Conservation (phyloP, 2,888 invertebrate genomes). For the Melinaea marsaeus region DNA sequence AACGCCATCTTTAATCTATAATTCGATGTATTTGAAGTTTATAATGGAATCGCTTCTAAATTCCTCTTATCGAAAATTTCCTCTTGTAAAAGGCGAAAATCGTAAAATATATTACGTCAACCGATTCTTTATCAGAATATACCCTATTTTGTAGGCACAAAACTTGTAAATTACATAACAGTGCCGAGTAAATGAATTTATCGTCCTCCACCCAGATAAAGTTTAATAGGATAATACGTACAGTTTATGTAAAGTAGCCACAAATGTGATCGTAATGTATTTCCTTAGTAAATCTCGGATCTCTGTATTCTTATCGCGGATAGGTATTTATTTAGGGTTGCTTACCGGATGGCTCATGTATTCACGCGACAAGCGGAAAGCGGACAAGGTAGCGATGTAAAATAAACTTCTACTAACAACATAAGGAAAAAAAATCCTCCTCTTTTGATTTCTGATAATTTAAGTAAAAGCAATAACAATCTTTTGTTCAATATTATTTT, state of each 20-base stretch:
- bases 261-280: constrained; percentile 24
- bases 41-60: too few species aligned
- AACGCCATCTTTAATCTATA: too few species aligned
- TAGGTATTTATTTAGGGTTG: constrained; percentile 60
- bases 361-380: constrained; percentile 18
- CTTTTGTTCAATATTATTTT: too few species aligned
- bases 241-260: constrained; percentile 24
- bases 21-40: too few species aligned
- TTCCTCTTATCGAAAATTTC: too few species aligned
- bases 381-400: too few species aligned
- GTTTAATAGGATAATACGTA: constrained; percentile 8
- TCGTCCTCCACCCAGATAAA: constrained; percentile 5
- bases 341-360: constrained; percentile 37
- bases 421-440: too few species aligned
- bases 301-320: constrained; percentile 45
- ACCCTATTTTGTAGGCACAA: neutral
- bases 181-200: constrained; percentile 3
- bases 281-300: constrained; percentile 33
- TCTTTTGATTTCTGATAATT: too few species aligned
- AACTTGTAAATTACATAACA: neutral
- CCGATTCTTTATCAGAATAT: neutral
- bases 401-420: too few species aligned
- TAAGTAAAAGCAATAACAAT: too few species aligned
- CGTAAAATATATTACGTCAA: too few species aligned
- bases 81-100: too few species aligned